These are phyloP conservation scores for Schrankia costaestrigalis DNA, from an alignment of 2,888 invertebrate species.

Conservation along the genomic window DNA sequence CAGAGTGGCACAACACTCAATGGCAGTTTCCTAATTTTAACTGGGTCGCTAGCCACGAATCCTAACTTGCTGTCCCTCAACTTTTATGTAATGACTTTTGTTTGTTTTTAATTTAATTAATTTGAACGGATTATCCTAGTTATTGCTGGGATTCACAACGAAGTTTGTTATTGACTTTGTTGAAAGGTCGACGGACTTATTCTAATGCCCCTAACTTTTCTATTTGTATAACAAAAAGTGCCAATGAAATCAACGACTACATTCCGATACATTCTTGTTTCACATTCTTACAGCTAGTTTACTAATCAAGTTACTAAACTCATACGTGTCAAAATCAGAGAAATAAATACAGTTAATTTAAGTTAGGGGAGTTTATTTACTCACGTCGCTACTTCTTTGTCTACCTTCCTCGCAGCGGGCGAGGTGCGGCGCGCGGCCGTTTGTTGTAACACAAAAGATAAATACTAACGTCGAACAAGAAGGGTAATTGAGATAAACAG, in stretches of 20 bases:
- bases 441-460: slow-evolving; percentile 70
- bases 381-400: slow-evolving; percentile 67
- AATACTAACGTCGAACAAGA: slow-evolving; percentile 67
- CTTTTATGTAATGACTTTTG: slow-evolving; percentile 65
- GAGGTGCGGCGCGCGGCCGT: slow-evolving; percentile 36
- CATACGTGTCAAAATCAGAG: slow-evolving; percentile 61
- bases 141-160: slow-evolving; percentile 58
- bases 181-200: slow-evolving; percentile 46
- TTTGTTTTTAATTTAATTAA: slow-evolving; percentile 75
- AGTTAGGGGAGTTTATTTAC: slow-evolving; percentile 62
- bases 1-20: too few relatives aligned
- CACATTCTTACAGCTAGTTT: slow-evolving; percentile 38
- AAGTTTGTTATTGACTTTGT: slow-evolving; percentile 53
- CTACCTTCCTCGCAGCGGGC: slow-evolving; percentile 47
- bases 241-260: slow-evolving; percentile 38
- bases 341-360: slow-evolving; percentile 62
- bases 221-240: slow-evolving; percentile 35
- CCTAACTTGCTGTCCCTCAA: slow-evolving; percentile 48
- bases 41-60: slow-evolving; percentile 40
- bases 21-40: slow-evolving; percentile 44
- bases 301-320: slow-evolving; percentile 50
- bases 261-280: slow-evolving; percentile 36
- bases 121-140: slow-evolving; percentile 66
- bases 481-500: slow-evolving; percentile 73
- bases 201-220: slow-evolving; percentile 40